These are phyloP conservation scores for Mallotus villosus DNA, from an alignment of 2,797 vertebrate species.

Conservation along the genomic window DNA sequence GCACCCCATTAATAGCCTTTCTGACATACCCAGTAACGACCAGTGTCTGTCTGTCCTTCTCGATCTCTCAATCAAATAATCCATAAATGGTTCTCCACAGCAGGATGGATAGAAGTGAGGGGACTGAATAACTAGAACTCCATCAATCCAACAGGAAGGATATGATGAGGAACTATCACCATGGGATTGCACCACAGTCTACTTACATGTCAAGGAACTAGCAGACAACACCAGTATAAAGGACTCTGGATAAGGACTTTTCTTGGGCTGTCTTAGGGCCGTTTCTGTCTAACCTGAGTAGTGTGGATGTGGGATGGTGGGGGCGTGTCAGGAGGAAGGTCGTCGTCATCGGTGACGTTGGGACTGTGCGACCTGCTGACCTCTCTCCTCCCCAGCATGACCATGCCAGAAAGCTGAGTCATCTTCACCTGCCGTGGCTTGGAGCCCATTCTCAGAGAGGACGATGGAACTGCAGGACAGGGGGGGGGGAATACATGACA, in stretches of 20 bases:
- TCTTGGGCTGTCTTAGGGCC: neutral
- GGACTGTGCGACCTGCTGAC: conserved; percentile 60
- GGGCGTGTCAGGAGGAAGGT: conserved; percentile 34
- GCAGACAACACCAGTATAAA: too few species aligned
- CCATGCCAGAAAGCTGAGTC: conserved; percentile 78
- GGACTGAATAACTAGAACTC: too few species aligned
- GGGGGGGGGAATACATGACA: neutral
- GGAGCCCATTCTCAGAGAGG: conserved; percentile 56
- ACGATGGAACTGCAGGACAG: conserved; percentile 51
- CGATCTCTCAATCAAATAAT: neutral
- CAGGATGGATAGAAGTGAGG: neutral
- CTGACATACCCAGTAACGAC: too few species aligned
- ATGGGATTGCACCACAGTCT: too few species aligned
- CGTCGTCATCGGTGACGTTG: conserved; percentile 47
- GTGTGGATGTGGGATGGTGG: conserved; percentile 25
- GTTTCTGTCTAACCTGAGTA: conserved; percentile 46
- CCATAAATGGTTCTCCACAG: too few species aligned
- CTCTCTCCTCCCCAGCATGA: conserved; percentile 69
- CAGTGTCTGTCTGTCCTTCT: neutral
- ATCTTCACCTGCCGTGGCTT: conserved; percentile 77
- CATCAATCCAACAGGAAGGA: too few species aligned
- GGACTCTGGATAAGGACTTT: neutral
- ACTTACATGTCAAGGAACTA: too few species aligned
- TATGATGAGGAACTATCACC: too few species aligned
- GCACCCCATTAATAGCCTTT: conserved; percentile 16